phyloP scores from a whole-genome alignment of 2,797 vertebrate species.

The Parauchenoglanis ngamensis region DNA sequence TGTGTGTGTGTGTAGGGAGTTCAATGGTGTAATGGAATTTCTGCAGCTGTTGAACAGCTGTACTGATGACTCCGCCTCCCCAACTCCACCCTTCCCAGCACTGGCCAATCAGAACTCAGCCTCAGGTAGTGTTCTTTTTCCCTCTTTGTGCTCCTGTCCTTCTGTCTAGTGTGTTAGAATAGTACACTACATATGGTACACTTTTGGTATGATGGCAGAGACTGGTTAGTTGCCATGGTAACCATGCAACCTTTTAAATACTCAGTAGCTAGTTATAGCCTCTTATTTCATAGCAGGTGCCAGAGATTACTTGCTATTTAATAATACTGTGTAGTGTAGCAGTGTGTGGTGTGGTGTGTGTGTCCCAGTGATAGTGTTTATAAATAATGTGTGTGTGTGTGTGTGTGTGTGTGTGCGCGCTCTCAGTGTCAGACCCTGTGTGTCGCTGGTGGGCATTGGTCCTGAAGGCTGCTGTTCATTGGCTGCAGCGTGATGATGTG shows the following conservation, averaged over 20 bases:
- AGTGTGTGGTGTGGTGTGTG: neutral
- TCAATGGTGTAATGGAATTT: conserved; percentile 87
- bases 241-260: neutral
- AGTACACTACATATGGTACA: neutral
- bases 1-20: conserved; percentile 77
- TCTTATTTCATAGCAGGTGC: neutral
- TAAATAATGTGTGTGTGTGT: neutral
- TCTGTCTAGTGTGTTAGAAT: neutral
- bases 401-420: neutral
- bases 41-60: conserved; percentile 90
- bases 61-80: conserved; percentile 82
- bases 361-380: neutral
- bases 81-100: conserved; percentile 69
- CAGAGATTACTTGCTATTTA: neutral
- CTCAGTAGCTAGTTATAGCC: neutral
- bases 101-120: conserved; percentile 71
- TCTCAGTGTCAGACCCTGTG: conserved; percentile 85
- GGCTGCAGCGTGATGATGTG: conserved; percentile 89
- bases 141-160: neutral
- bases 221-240: neutral
- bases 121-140: conserved; percentile 64
- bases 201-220: neutral
- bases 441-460: conserved; percentile 95
- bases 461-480: conserved; percentile 83
- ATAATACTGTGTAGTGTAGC: neutral